phyloP scores from a whole-genome alignment of 1,140 invertebrate species.

The Helicorthomorpha holstii region DNA sequence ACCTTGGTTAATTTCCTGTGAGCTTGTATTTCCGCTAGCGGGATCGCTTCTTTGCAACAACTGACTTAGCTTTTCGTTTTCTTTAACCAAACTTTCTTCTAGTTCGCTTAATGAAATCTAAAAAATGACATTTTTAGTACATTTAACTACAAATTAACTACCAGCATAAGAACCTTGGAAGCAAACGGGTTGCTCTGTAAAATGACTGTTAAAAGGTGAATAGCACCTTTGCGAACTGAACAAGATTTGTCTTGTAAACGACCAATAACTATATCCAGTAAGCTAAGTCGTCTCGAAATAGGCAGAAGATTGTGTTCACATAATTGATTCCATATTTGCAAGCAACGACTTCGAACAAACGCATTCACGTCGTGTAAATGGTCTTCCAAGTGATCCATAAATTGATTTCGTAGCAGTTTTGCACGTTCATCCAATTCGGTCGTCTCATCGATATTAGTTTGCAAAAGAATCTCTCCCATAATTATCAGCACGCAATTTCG shows the following conservation, averaged over 20 bases:
- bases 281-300: conserved; percentile 38
- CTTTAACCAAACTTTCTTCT: conserved; percentile 20
- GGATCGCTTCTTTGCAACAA: conserved; percentile 16
- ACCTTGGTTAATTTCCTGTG: no score
- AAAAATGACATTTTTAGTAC: conserved; percentile 5
- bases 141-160: not conserved
- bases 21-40: no score
- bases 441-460: conserved; percentile 33
- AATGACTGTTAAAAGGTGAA: conserved; percentile 52
- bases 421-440: conserved; percentile 48
- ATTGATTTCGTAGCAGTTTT: conserved; percentile 44
- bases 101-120: conserved; percentile 24
- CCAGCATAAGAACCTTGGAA: conserved; percentile 28
- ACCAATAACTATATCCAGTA: conserved; percentile 42
- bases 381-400: conserved; percentile 52
- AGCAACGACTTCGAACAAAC: conserved; percentile 55
- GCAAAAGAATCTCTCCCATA: conserved; percentile 51
- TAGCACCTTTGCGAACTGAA: conserved; percentile 54
- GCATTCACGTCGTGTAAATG: conserved; percentile 66
- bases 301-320: conserved; percentile 54
- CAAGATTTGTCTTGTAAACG: conserved; percentile 58
- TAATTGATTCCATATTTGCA: conserved; percentile 56
- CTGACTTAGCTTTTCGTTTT: conserved; percentile 24
- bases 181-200: conserved; percentile 62
- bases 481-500: conserved; percentile 62